Evolutionary conservation across 1,140 invertebrate species (phyloP), one percentile per base, ranked within the genome.

Genomic region (Pararge aegeria): DNA sequence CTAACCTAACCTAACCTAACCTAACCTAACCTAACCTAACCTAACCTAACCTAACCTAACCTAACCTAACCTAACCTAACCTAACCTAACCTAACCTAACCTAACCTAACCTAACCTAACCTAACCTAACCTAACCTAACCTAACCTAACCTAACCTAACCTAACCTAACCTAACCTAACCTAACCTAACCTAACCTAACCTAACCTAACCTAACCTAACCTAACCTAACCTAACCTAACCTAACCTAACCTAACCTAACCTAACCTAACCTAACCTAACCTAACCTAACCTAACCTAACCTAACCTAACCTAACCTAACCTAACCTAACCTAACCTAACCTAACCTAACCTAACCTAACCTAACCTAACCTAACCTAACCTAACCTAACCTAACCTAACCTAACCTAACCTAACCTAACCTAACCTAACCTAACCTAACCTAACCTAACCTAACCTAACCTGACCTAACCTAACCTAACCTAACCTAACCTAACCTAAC

Each of bases 1-100:
- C 40, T 42, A 42, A 42, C 40, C 40, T 42, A 42, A 42, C 40
- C 40, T 42, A 42, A 42, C 40, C 40, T 42, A 42, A 42, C 40
- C 40, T 42, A 42, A 42, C 40, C 40, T 42, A 42, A 42, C 40
- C 40, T 42, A 42, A 42, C 40, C 40, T 42, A 42, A 42, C 40
- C 40, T 42, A 42, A 42, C 40, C 40, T 42, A 42, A 42, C 40
- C 40, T 42, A 42, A 42, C 40, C 40, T 42, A 42, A 42, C 40
- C 40, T 42, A 42, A 42, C 40, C 40, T 42, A 42, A 42, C 40
- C 40, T 42, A 42, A 42, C 40, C 40, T 42, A 42, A 42, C 40
- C 40, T 42, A 42, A 42, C 40, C 40, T 42, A 42, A 42, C 40
- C 40, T 42, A 42, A 42, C 40, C 40, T 42, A 42, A 42, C 40